Base-by-base conservation (phyloP, 1,140 invertebrate species). In the Neocloeon triangulifer region DNA sequence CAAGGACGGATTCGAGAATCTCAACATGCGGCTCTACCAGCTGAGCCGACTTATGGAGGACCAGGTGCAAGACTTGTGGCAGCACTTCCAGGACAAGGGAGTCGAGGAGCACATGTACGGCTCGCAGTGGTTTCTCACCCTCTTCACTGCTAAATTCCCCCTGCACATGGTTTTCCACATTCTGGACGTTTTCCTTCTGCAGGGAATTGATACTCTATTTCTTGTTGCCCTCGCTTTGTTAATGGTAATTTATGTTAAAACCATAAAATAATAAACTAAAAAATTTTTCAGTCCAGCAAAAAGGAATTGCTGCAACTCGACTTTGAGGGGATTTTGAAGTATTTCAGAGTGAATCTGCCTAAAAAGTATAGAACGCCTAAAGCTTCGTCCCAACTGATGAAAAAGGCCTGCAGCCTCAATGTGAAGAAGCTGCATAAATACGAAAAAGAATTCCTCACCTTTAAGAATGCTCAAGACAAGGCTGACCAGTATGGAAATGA, bases 31-130 rank as follows among this genome's bases (percentile, higher is more conserved):
- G 38, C 73, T 98, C 36, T 95, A 94, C 59, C 92, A 98, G 54
- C 59, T 99, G n/a, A 86, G 95, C 46, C 66, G 81, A 37, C 56
- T 98, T 9, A 78, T 96, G 61, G 78, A 94, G 61, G 89, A 97
- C 53, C 81, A 94, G 53, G 49, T 95, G 29, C 73, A 75, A 1
- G 84, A 92, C 39, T 52, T 98, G 25, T 77, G 75, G 45, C 67
- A 71, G 37, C 94, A 98, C 55, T 96, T 98, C 56, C 62, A 62
- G 39, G 76, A 84, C 47, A 69, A 88, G 47, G 77, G 80, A 22
- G 71, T 98, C 26, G 94, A 98, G 56, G 78, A 86, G 32, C 94
- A 98, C 57, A 99, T 98, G 94, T 99, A 88, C 56, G 94, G 91
- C 15, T 89, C 84, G 19, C 94, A 99, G 59, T 99, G 95, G 95